Percentiles rank a stretch among this genome's conserved stretches.
These are phyloP conservation scores for Plutomurus gul DNA, from an alignment of 1,140 invertebrate species.

Conservation along the genomic window DNA sequence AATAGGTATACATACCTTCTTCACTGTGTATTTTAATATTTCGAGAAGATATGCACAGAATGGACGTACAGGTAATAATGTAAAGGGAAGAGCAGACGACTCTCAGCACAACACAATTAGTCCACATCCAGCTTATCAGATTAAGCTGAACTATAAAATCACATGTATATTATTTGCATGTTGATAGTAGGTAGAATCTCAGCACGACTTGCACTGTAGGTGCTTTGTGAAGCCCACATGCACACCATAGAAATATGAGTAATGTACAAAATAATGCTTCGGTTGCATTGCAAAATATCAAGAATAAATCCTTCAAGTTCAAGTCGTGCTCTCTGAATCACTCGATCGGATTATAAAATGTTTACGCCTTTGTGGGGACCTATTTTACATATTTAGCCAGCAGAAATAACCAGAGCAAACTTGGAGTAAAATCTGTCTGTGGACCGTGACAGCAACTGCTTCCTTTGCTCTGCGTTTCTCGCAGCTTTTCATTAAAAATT, in stretches of 20 bases:
- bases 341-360: conserved; percentile 15
- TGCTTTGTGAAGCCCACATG: not conserved
- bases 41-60: too few species aligned
- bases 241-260: not conserved
- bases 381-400: conserved; percentile 30
- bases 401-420: conserved; percentile 35
- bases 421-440: conserved; percentile 1
- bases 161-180: not conserved
- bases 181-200: not conserved
- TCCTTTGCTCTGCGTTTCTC: not conserved
- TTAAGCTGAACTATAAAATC: not conserved
- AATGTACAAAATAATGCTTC: not conserved
- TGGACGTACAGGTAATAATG: not conserved
- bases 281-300: not conserved
- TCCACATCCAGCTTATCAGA: not conserved
- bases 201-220: not conserved
- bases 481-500: too few species aligned
- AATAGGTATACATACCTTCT: too few species aligned
- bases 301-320: not conserved
- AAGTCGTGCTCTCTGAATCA: conserved; percentile 27
- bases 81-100: too few species aligned
- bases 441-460: not conserved
- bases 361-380: conserved; percentile 22
- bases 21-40: too few species aligned
- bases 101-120: not conserved